phyloP scores from a whole-genome alignment of 2,113 vertebrate genomes.

The Orthonyx spaldingii region DNA sequence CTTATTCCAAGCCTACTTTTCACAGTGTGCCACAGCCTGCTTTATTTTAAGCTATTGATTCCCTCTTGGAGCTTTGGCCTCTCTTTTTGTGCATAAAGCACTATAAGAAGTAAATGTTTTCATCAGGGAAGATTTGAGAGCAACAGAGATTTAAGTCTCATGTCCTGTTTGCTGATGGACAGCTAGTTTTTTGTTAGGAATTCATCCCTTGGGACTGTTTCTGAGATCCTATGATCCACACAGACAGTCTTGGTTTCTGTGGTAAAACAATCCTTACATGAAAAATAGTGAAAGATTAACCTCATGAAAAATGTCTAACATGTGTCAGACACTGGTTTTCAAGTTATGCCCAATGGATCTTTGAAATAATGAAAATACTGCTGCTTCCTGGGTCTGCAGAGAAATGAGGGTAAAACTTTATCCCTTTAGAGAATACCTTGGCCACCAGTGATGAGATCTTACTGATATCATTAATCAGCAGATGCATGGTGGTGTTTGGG shows the following conservation, averaged over 20 bases:
- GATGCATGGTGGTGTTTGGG: neutral
- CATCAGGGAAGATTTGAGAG: neutral
- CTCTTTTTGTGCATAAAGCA: neutral
- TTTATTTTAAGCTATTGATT: neutral
- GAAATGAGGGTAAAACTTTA: neutral
- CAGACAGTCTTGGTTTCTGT: neutral
- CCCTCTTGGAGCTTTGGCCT: neutral
- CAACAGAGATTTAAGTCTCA: fast-evolving
- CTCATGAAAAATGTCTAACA: neutral
- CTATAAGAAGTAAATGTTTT: neutral
- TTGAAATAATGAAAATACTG: neutral
- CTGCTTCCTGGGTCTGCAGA: neutral
- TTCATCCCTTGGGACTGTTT: neutral
- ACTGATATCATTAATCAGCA: neutral
- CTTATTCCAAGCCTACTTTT: neutral
- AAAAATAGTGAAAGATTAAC: neutral
- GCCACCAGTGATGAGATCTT: neutral
- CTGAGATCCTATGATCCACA: neutral
- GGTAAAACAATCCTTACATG: neutral
- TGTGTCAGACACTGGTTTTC: neutral
- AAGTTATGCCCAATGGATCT: neutral
- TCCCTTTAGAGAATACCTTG: neutral
- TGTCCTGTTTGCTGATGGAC: neutral
- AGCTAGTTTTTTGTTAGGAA: neutral
- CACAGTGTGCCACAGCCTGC: neutral